Evolutionary conservation across 2,113 vertebrate species (phyloP).

Genomic region (Cephalopterus ornatus): DNA sequence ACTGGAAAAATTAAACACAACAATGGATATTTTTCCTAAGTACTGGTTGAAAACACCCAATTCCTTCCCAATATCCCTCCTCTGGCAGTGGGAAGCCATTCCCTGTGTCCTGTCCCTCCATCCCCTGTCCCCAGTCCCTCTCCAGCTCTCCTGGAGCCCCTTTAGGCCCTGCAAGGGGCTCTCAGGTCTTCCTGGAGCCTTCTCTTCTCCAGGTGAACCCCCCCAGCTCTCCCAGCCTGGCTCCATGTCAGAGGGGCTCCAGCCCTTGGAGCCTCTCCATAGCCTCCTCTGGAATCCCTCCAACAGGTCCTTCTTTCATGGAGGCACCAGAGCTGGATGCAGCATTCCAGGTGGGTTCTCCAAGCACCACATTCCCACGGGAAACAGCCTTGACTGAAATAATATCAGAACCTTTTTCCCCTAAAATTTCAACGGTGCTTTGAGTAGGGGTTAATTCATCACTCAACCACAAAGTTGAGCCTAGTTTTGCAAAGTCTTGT

Average conservation of each 20-base stretch:
- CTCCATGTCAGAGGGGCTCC: neutral
- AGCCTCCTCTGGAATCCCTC: neutral
- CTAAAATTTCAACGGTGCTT: neutral
- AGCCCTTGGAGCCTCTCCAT: accelerated
- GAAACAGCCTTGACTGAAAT: neutral
- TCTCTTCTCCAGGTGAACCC: accelerated
- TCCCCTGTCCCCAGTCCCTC: neutral
- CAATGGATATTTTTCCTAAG: neutral
- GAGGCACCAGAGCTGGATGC: neutral
- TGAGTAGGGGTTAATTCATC: neutral
- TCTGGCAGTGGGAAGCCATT: neutral
- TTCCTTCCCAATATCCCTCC: neutral
- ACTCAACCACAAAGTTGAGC: neutral
- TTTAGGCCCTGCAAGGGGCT: neutral
- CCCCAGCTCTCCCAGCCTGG: neutral
- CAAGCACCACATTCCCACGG: accelerated
- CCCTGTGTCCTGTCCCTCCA: neutral
- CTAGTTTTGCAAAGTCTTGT: accelerated
- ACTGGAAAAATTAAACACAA: neutral
- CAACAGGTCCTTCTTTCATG: neutral
- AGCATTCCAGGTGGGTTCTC: accelerated
- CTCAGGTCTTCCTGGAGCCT: neutral
- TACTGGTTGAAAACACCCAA: neutral
- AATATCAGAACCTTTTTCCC: neutral
- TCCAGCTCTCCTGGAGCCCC: neutral